phyloP scores from a whole-genome alignment of 2,797 vertebrate species.

The Zalophus californianus region DNA sequence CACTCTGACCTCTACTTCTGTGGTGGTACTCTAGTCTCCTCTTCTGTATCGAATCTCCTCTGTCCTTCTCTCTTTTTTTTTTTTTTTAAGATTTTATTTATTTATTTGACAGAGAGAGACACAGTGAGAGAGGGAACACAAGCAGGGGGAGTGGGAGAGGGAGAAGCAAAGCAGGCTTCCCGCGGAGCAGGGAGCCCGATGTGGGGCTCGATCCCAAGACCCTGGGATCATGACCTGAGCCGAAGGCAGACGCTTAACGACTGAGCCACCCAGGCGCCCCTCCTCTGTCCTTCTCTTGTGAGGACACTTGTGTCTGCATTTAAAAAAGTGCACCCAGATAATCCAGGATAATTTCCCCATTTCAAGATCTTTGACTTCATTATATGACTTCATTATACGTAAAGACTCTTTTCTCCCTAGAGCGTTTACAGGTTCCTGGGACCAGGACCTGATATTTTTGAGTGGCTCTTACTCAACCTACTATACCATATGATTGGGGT shows the following conservation, averaged over 20 bases:
- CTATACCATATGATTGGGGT: background rate
- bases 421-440: background rate
- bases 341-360: background rate
- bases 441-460: background rate
- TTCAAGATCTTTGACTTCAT: conserved; percentile 22
- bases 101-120: too few species aligned
- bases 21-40: background rate
- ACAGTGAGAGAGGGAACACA: too few species aligned
- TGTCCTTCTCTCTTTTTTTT: background rate
- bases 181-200: too few species aligned
- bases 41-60: background rate
- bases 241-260: too few species aligned
- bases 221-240: too few species aligned
- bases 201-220: too few species aligned
- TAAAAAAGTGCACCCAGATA: background rate
- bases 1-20: background rate
- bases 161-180: too few species aligned
- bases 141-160: too few species aligned
- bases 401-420: background rate
- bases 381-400: background rate
- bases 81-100: too few species aligned
- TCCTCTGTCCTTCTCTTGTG: background rate
- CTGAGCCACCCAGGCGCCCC: too few species aligned
- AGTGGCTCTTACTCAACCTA: background rate
- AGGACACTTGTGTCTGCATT: background rate